Conservation (phyloP, 1,140 invertebrate genomes). For the Heliconius hermathena region DNA sequence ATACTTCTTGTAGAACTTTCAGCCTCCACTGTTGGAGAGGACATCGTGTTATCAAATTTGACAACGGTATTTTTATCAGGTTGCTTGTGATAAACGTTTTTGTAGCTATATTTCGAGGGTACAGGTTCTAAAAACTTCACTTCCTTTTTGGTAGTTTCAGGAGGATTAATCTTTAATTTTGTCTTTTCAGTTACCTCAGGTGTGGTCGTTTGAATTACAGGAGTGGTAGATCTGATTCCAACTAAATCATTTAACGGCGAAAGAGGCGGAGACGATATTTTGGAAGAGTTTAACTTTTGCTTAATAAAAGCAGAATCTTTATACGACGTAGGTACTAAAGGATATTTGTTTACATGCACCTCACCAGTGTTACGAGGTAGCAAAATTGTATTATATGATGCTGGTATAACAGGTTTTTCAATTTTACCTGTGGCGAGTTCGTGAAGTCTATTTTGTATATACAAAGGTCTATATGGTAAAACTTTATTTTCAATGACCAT, state of each 20-base stretch:
- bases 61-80: constrained; percentile 20
- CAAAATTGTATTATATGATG: background rate
- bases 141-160: background rate
- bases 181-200: background rate
- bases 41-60: background rate
- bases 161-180: background rate
- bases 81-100: constrained; percentile 19
- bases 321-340: background rate
- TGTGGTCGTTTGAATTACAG: background rate
- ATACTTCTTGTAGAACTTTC: background rate
- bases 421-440: background rate
- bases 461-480: background rate
- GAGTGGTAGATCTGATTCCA: background rate
- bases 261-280: background rate
- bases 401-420: background rate
- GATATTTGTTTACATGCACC: background rate
- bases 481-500: background rate
- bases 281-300: background rate
- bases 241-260: background rate
- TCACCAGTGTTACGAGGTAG: background rate
- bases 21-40: background rate
- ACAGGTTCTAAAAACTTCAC: constrained; percentile 10
- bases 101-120: constrained; percentile 7
- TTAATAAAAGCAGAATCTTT: background rate
- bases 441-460: constrained; percentile 1